Conservation (phyloP, 2,113 vertebrate genomes). For the Ictalurus furcatus region DNA sequence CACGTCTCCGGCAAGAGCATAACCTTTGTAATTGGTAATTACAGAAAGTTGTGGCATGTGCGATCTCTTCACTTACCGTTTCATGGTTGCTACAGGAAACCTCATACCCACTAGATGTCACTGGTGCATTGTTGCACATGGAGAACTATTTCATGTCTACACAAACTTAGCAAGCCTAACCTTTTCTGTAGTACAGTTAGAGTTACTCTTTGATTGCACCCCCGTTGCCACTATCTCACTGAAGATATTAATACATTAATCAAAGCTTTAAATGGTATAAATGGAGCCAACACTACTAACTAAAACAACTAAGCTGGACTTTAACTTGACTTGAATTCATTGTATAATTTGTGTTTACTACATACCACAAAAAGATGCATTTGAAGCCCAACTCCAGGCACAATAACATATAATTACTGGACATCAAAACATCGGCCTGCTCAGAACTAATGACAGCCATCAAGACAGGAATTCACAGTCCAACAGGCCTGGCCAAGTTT, state of each 20-base stretch:
- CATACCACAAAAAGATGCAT: not conserved
- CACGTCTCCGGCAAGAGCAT: not conserved
- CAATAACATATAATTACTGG: slow-evolving; percentile 37
- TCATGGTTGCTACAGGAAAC: slow-evolving; percentile 17
- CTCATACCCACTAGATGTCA: slow-evolving; percentile 56
- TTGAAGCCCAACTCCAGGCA: slow-evolving; percentile 18
- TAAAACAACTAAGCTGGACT: not conserved
- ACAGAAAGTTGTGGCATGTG: slow-evolving; percentile 9
- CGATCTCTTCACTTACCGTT: slow-evolving; percentile 49
- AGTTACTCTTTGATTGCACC: not conserved
- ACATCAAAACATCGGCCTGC: slow-evolving; percentile 24
- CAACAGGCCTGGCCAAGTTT: slow-evolving; percentile 18
- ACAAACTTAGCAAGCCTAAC: not conserved
- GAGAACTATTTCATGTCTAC: not conserved
- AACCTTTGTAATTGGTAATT: slow-evolving; percentile 16
- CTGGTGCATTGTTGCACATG: slow-evolving; percentile 5
- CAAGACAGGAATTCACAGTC: slow-evolving; percentile 10
- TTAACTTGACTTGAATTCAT: not conserved
- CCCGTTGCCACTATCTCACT: not conserved
- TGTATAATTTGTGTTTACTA: slow-evolving; percentile 13
- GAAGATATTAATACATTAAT: not conserved
- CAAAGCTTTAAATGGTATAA: not conserved
- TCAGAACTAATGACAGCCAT: slow-evolving; percentile 40
- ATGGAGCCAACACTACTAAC: not conserved
- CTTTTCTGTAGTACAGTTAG: slow-evolving; percentile 5